phyloP scores from a whole-genome alignment of 1,140 invertebrate species.

The Pteromalus puparum region DNA sequence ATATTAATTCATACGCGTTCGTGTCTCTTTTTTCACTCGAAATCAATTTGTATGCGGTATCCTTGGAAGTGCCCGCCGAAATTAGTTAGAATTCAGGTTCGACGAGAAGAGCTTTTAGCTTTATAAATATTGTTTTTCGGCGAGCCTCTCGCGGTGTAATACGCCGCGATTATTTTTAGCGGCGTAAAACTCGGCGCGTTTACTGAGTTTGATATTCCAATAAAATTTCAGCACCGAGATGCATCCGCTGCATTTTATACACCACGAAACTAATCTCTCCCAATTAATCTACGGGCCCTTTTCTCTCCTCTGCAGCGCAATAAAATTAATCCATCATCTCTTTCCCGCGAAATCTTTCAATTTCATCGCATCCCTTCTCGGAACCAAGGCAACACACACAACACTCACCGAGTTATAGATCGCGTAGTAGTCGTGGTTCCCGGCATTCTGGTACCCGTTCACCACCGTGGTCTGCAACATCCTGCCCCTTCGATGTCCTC shows the following conservation, averaged over 20 bases:
- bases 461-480: not conserved
- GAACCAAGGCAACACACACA: too few relatives aligned
- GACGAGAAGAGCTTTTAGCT: not conserved
- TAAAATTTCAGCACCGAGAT: too few relatives aligned
- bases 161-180: too few relatives aligned
- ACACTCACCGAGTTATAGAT: not conserved
- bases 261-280: too few relatives aligned
- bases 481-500: not conserved
- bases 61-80: not conserved
- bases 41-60: constrained; percentile 7
- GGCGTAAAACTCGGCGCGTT: too few relatives aligned
- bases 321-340: not conserved
- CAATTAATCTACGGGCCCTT: too few relatives aligned
- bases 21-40: not conserved
- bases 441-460: not conserved
- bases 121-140: not conserved
- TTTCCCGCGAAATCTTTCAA: not conserved
- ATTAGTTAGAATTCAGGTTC: not conserved
- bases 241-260: too few relatives aligned
- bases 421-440: not conserved
- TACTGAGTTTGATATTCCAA: too few relatives aligned
- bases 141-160: too few relatives aligned
- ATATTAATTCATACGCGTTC: not conserved
- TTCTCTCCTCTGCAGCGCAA: too few relatives aligned
- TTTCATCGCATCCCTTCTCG: too few relatives aligned